Conservation (phyloP, 2,888 invertebrate genomes). For the Nephrotoma guestfalica region DNA sequence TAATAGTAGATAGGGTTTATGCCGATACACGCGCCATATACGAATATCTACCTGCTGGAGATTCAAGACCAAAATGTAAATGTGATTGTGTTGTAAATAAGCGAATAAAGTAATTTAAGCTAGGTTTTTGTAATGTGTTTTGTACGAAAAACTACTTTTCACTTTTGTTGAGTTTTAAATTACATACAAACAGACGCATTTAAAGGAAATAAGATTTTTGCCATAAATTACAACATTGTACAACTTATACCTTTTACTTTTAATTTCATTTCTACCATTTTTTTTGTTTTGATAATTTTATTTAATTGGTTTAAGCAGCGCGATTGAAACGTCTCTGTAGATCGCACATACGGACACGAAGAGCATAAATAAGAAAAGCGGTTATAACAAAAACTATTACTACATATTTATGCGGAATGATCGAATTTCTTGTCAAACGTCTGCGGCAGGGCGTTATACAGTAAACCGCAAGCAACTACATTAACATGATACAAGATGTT, state of each 20-base stretch:
- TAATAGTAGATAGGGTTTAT: slow-evolving; percentile 10
- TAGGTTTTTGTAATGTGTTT: neutral
- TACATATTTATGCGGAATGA: neutral
- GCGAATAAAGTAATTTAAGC: neutral
- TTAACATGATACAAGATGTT: too few relatives aligned
- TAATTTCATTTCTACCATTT: neutral
- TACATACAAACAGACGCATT: neutral
- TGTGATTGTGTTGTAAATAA: neutral
- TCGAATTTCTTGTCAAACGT: neutral
- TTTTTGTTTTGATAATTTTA: neutral
- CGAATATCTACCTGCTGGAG: neutral
- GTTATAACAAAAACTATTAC: neutral
- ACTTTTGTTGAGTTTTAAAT: neutral
- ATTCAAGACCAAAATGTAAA: neutral
- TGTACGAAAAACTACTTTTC: neutral
- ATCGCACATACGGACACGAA: neutral
- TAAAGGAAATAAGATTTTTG: neutral
- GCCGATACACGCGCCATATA: neutral
- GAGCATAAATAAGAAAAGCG: neutral
- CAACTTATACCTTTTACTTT: neutral
- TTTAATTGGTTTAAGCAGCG: neutral
- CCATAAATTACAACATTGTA: neutral
- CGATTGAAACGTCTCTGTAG: neutral
- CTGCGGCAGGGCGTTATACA: neutral
- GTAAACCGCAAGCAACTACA: neutral